These are phyloP conservation scores for Ommatoiulus sabulosus DNA, from an alignment of 2,888 invertebrate genomes.

Conservation along the genomic window DNA sequence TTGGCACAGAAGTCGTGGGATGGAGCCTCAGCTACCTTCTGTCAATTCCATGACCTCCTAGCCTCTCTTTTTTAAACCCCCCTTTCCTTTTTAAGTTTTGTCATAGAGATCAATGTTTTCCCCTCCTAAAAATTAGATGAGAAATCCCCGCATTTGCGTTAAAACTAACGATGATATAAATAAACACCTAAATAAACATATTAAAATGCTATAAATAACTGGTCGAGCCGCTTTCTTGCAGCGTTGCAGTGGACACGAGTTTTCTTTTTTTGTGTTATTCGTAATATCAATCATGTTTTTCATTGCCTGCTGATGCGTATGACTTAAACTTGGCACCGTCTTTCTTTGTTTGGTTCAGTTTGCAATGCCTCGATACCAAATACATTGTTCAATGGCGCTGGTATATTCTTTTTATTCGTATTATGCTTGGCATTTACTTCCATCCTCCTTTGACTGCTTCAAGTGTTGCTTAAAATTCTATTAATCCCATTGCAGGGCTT, in stretches of 20 bases:
- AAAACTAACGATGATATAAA: background rate
- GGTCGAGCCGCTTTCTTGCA: conserved; percentile 10
- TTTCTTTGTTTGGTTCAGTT: background rate
- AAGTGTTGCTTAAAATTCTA: background rate
- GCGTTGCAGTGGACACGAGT: background rate
- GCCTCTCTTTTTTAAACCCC: conserved; percentile 1
- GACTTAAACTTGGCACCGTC: background rate
- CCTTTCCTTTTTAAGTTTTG: background rate
- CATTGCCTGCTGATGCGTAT: background rate
- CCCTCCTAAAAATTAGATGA: background rate
- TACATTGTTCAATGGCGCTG: background rate
- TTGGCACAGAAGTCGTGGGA: background rate
- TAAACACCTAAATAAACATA: background rate
- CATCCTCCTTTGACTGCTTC: background rate
- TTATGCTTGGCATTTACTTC: background rate
- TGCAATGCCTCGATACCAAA: conserved; percentile 1
- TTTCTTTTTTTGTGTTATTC: conserved; percentile 14
- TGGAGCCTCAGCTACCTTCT: background rate
- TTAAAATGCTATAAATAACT: background rate
- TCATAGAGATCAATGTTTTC: background rate
- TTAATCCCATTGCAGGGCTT: background rate
- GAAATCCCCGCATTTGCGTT: background rate
- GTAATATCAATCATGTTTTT: background rate
- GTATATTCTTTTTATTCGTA: background rate
- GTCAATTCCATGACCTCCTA: background rate